Percentiles rank a stretch among this genome's conserved stretches.
These are phyloP conservation scores for Enchytraeus crypticus DNA, from an alignment of 2,888 invertebrate genomes.

Conservation along the genomic window DNA sequence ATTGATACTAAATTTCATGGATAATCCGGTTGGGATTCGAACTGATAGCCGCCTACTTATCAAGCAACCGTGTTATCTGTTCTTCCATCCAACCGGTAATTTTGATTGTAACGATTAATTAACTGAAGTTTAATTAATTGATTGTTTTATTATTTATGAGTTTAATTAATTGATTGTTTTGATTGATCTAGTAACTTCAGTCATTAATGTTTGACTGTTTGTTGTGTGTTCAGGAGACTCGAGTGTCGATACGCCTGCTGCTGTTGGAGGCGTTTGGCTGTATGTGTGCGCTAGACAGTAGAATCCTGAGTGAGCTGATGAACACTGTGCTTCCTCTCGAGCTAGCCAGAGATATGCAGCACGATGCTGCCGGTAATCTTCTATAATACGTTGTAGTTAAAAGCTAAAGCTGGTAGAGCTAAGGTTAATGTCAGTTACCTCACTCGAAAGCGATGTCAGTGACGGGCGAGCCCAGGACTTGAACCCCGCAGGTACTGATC, in stretches of 20 bases:
- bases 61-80: no score
- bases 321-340: conserved; percentile 82
- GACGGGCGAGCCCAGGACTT: no score
- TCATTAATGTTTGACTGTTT: conserved; percentile 10
- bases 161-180: not conserved
- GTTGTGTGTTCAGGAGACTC: conserved; percentile 44
- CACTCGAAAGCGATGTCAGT: no score
- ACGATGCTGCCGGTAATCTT: conserved; percentile 23
- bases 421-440: no score
- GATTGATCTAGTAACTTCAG: no score
- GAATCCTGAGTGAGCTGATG: conserved; percentile 71
- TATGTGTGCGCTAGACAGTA: conserved; percentile 74
- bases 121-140: not conserved
- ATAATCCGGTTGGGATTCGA: no score
- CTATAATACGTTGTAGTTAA: not conserved
- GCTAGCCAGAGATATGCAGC: conserved; percentile 62
- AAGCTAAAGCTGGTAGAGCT: no score
- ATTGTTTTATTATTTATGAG: not conserved
- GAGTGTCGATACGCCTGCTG: conserved; percentile 56
- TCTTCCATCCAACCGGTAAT: no score
- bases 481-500: no score
- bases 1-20: no score
- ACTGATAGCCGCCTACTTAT: no score
- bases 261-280: conserved; percentile 76
- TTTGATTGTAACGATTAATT: not conserved